Evolutionary conservation across 30 jellyfish, hydroid and myxozoan species (phyloP), one percentile per base, ranked within the genome.

Genomic region (Cassiopea andromeda): DNA sequence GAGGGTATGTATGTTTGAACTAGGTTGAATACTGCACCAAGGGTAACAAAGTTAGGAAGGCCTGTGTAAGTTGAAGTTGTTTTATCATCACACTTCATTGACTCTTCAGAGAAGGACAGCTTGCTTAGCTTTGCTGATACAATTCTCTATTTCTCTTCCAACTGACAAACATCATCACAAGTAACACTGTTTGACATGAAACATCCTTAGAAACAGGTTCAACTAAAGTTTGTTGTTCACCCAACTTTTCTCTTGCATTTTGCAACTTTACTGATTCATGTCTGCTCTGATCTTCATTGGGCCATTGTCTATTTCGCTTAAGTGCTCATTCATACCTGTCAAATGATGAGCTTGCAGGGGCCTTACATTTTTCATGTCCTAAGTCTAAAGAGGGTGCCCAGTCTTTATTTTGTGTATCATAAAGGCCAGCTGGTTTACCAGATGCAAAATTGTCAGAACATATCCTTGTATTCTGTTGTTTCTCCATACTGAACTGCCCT

Each of bases 61-160:
- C 78, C 78, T 69, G 78, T 69, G 78, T 69, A 69, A 6, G 48
- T 44, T 10, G 78, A 69, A 7, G 48, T 44, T 44, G 45, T 69
- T 10, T 69, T 69, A 44, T 69, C 78, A 69, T 69, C 78, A 69
- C 48, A 44, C 2, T 69, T 69, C 48, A 69, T n/a, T 69, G 78
- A 69, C 45, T 69, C 48, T 54, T 69, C 78, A 69, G 78, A 69
- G 78, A 69, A 69, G 78, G 78, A 69, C 48, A 69, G 78, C 1
- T 44, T 27, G 78, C 48, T 44, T n/a, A 69, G 78, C 48, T 69
- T 69, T 27, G 48, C 48, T 69, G 45, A 27, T n/a, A 27, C 78
- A 69, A n/a, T 12, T 44, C 78, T 69, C 12, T 69, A 16, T 69
- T 69, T 69, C 78, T n/a, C 6, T 44, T 69, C 78, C 17, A 69